Evolutionary conservation across 2,888 invertebrate genomes (phyloP).

Genomic region (Caenorhabditis doughertyi): DNA sequence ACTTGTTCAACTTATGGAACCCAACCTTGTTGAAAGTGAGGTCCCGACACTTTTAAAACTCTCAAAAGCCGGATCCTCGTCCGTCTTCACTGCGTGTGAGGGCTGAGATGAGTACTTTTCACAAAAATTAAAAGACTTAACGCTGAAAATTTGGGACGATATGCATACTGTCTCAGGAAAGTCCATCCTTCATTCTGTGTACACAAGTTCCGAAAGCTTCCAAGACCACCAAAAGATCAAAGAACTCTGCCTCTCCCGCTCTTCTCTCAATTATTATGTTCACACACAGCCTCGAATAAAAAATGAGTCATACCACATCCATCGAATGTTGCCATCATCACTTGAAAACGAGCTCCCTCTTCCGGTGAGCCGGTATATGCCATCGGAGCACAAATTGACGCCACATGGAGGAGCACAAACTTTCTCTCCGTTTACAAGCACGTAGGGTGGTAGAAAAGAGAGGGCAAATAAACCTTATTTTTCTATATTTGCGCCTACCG

Average conservation of each 20-base stretch:
- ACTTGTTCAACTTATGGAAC: too few species aligned
- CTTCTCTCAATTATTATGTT: neutral
- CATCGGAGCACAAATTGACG: neutral
- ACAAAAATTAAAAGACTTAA: too few species aligned
- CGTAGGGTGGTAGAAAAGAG: neutral
- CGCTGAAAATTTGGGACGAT: too few species aligned
- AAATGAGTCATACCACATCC: neutral
- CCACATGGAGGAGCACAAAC: too few species aligned
- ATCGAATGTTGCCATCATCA: constrained; percentile 6
- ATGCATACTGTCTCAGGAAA: too few species aligned
- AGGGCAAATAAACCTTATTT: neutral
- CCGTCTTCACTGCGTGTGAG: too few species aligned
- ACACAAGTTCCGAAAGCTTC: neutral
- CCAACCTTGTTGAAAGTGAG: too few species aligned
- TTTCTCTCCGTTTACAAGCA: neutral
- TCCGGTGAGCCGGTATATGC: neutral
- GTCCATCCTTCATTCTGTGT: too few species aligned
- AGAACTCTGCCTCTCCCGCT: neutral
- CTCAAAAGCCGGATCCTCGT: too few species aligned
- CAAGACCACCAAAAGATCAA: constrained; percentile 4
- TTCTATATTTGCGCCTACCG: neutral
- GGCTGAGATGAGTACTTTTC: too few species aligned
- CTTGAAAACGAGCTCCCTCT: neutral
- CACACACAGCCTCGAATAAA: too few species aligned
- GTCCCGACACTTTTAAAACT: too few species aligned